These are phyloP conservation scores for Neotragus moschatus DNA, from an alignment of 2,113 vertebrate species.

Conservation along the genomic window DNA sequence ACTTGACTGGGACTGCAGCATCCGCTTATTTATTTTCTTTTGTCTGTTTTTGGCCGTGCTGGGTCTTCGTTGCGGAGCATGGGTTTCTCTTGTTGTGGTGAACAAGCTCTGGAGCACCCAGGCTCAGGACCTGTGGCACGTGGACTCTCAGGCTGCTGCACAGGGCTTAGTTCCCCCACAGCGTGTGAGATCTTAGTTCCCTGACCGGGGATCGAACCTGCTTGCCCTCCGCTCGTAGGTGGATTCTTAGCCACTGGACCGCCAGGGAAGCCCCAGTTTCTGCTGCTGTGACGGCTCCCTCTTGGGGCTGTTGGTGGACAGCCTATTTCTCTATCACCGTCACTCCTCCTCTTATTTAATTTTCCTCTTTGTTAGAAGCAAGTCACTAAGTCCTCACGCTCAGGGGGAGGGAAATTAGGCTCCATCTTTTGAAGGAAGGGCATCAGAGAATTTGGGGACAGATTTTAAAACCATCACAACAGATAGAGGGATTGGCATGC, in stretches of 20 bases:
- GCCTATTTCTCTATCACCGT: neutral
- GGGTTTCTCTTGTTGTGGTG: neutral
- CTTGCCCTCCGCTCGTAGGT: neutral
- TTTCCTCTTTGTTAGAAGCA: neutral
- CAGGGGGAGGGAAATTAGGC: neutral
- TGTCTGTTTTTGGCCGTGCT: neutral
- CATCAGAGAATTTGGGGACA: neutral
- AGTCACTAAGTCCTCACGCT: neutral
- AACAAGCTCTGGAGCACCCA: neutral
- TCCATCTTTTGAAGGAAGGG: neutral
- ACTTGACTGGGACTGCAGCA: neutral
- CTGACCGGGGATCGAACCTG: neutral
- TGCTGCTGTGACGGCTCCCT: rapidly evolving
- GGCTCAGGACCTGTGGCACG: neutral
- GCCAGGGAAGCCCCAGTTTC: neutral
- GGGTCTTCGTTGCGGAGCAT: neutral
- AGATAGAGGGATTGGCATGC: neutral
- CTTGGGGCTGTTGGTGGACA: rapidly evolving
- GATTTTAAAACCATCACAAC: neutral
- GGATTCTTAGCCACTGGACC: neutral
- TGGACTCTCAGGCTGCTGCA: neutral
- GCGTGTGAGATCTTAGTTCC: neutral
- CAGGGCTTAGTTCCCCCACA: neutral
- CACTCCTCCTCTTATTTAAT: neutral
- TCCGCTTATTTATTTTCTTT: neutral